Evolutionary conservation across 2,113 vertebrate genomes (phyloP), one percentile per base, ranked within the genome.

Genomic region (Rhinichthys klamathensis): DNA sequence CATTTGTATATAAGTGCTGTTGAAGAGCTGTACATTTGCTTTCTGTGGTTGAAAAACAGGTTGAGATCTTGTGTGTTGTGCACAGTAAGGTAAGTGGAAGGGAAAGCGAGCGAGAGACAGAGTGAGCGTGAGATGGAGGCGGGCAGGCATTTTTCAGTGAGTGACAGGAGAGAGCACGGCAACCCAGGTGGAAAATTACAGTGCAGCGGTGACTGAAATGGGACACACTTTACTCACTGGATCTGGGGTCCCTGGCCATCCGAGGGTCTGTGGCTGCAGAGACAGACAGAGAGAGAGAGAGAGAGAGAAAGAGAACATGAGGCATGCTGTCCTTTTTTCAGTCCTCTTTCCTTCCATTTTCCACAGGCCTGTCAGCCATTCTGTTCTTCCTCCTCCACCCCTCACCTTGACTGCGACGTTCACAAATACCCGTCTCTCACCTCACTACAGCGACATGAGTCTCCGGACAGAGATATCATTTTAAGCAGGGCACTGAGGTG

Each of bases 111-210:
- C 1, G 46, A 78, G 75, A 78, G 54, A 89, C 80, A 84, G 87
- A 61, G 81, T 12, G 54, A 79, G 75, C 2, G 23, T 16, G 73
- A 38, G 49, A 87, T 73, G 83, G 73, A 78, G 80, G 51, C 60
- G 80, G 88, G 75, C 89, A 84, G 89, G 70, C 89, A 90, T 92
- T 90, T 58, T 84, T 91, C 73, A 90, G 87, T 85, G 89, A 83
- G 80, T 89, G 90, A 87, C 89, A 92, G 86, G 85, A 90, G 89
- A 79, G 81, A 85, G 89, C 90, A 83, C 82, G 89, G 87, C 85
- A 90, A 92, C 90, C 90, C 90, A 93, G 87, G 91, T 92, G 91
- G 91, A 93, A 93, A 93, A 94, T 92, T 91, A 92, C 91, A 91
- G 88, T 88, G 86, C 87, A 80, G 61, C 54, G 76, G 88, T 92